A percentile compares a stretch with the other conserved stretches of the same genome.
Evolutionary conservation across 2,888 invertebrate genomes (phyloP).

Genomic region (Hetaerina titia): DNA sequence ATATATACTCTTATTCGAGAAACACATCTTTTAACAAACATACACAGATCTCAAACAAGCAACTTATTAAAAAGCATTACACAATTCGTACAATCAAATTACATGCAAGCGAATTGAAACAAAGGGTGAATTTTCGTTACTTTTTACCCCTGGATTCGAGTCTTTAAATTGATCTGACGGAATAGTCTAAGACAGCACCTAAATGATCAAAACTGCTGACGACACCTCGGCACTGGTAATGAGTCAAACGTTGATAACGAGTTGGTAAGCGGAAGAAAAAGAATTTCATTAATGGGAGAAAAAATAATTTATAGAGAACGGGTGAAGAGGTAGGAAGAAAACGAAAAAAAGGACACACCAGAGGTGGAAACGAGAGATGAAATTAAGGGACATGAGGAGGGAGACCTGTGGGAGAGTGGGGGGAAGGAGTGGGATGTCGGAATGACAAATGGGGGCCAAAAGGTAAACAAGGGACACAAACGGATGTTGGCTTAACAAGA

Average conservation of each 20-base stretch:
- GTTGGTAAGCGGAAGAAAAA: not conserved
- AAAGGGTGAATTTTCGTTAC: too few species aligned
- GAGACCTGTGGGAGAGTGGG: not conserved
- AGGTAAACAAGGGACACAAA: constrained; percentile 6
- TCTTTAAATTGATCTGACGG: not conserved
- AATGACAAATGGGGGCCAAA: not conserved
- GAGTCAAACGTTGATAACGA: not conserved
- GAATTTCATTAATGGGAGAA: not conserved
- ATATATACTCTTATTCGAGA: too few species aligned
- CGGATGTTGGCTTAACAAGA: constrained; percentile 5
- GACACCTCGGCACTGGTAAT: not conserved
- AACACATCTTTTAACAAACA: too few species aligned
- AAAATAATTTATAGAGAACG: constrained; percentile 9
- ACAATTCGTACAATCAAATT: too few species aligned
- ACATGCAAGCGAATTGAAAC: too few species aligned
- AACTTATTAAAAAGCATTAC: too few species aligned
- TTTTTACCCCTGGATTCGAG: too few species aligned
- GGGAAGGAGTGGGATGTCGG: not conserved
- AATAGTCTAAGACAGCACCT: not conserved
- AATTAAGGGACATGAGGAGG: not conserved
- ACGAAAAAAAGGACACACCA: not conserved
- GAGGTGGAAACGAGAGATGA: not conserved
- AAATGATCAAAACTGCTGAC: not conserved
- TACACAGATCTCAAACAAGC: too few species aligned
- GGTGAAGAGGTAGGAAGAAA: not conserved